A percentile compares a stretch with the other conserved stretches of the same genome.
phyloP scores from a whole-genome alignment of 2,113 vertebrate species.

The Proterorhinus semilunaris region DNA sequence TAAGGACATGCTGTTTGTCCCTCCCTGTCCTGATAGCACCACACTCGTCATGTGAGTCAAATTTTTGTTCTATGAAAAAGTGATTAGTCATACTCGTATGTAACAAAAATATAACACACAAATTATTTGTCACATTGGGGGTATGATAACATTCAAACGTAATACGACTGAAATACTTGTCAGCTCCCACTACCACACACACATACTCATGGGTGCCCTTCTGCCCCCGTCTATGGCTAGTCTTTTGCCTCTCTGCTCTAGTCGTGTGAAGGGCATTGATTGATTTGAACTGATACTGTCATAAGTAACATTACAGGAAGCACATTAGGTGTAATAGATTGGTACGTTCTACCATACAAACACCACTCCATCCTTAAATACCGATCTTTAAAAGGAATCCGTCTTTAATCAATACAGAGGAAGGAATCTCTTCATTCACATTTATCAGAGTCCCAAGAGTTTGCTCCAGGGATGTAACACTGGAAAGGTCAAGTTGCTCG shows the following conservation, averaged over 20 bases:
- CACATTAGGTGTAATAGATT: not conserved
- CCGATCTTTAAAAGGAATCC: too few species aligned
- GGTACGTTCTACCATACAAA: not conserved
- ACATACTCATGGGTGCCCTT: not conserved
- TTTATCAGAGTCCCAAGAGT: conserved; percentile 9
- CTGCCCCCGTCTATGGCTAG: not conserved
- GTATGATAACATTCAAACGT: too few species aligned
- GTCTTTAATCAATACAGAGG: not conserved
- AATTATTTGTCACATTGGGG: too few species aligned
- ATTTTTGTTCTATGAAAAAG: not conserved
- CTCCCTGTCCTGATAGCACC: not conserved
- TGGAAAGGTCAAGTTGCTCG: conserved; percentile 31
- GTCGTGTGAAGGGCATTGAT: conserved; percentile 2
- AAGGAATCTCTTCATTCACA: not conserved
- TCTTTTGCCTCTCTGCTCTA: conserved; percentile 2
- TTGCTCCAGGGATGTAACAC: conserved; percentile 15
- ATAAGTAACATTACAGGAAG: not conserved
- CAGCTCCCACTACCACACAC: conserved; percentile 25
- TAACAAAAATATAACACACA: too few species aligned
- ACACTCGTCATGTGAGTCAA: not conserved
- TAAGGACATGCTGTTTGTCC: conserved; percentile 2
- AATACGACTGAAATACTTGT: too few species aligned
- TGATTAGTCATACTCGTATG: not conserved
- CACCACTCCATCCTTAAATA: not conserved
- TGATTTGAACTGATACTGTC: not conserved